Base-by-base conservation (phyloP, 2,113 vertebrate genomes). In the Ciconia stormi region DNA sequence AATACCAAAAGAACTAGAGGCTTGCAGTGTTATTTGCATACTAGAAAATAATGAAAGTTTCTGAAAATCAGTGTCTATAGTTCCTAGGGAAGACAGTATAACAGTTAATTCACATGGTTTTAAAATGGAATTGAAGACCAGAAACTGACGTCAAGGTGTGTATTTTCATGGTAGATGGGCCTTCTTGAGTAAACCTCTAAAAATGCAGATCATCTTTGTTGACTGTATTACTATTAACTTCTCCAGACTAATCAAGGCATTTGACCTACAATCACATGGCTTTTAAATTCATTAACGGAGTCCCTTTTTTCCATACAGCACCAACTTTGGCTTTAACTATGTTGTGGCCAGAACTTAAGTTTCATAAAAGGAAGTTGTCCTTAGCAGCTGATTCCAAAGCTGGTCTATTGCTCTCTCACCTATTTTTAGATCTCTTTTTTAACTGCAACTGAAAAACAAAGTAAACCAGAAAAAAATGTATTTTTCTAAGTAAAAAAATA, bases 131-230 rank as follows among this genome's bases (percentile, higher is more conserved):
- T 4, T 22, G 27, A 30, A 74, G 36, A 46, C 23, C 27, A 73
- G 17, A 65, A 78, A 66, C n/a, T 8, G 2, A 62, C 8, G 10
- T 15, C 6, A 32, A 53, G 32, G 19, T 50, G 10, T 1, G 0
- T 30, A 11, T 36, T 82, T 52, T 70, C 34, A 44, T 46, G 15
- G n/a, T 13, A 72, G n/a, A 26, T 32, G 18, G 3, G 15, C 13
- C 26, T 46, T 85, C 42, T 50, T 52, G 11, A 89, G 47, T 26
- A 69, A 86, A 50, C 10, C 14, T 92, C 23, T 52, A 83, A 86
- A 94, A 86, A 50, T 11, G 5, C 12, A 44, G 38, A 47, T 80
- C 3, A 40, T 40, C 11, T 89, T 61, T 93, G 9, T 42, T 2
- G 3, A 59, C 16, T 14, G 10, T 27, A 17, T 36, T 40, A 58